Percentiles rank a stretch among this genome's conserved stretches.
phyloP scores from a whole-genome alignment of 2,113 vertebrate genomes.

The Callipepla californica region DNA sequence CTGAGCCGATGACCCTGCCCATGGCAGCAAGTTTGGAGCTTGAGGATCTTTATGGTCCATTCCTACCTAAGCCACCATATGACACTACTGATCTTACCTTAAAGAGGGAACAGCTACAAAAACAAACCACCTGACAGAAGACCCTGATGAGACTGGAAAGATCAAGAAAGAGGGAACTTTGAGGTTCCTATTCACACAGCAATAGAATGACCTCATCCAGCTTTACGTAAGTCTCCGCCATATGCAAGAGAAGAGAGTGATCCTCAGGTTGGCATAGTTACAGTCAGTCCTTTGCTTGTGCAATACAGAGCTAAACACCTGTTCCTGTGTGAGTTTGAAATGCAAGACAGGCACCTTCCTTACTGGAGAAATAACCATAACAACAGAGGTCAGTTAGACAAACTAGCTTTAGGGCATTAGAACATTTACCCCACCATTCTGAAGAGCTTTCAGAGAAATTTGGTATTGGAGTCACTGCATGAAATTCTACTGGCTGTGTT shows the following conservation, averaged over 20 bases:
- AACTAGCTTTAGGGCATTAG: background rate
- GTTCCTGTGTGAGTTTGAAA: background rate
- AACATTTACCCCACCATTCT: background rate
- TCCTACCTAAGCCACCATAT: too few species aligned
- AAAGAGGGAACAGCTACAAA: background rate
- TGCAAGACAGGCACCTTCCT: background rate
- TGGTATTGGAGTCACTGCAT: background rate
- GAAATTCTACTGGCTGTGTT: background rate
- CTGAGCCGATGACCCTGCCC: too few species aligned
- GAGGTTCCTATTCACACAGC: background rate
- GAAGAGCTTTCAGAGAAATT: background rate
- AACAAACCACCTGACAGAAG: background rate
- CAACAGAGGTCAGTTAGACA: background rate
- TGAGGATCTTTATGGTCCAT: too few species aligned
- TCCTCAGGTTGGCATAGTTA: background rate
- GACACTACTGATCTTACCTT: background rate
- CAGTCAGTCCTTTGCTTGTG: background rate
- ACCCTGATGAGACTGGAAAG: background rate
- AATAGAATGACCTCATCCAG: background rate
- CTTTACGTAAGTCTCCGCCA: background rate
- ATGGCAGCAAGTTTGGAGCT: too few species aligned
- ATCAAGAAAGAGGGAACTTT: background rate
- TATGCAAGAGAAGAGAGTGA: background rate
- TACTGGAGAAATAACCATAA: background rate
- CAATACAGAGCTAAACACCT: accelerated